phyloP scores from a whole-genome alignment of 2,797 vertebrate genomes.

The Syngnathus rostellatus region DNA sequence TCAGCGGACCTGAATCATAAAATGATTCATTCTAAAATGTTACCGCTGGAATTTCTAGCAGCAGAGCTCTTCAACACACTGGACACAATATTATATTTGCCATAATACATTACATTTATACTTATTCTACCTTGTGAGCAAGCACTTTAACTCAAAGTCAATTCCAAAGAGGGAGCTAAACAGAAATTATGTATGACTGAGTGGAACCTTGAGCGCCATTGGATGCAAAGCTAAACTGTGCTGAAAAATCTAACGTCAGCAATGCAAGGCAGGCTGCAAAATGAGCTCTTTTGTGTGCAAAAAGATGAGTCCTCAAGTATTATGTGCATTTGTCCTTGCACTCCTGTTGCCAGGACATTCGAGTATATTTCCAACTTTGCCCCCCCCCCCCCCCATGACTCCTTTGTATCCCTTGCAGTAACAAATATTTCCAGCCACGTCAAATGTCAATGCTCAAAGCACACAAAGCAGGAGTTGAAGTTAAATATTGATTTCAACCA shows the following conservation, averaged over 20 bases:
- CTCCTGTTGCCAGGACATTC: conserved; percentile 5
- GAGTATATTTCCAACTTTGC: conserved; percentile 23
- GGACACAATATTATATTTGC: background rate
- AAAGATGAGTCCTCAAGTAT: background rate
- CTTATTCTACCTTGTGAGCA: background rate
- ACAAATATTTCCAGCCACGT: conserved; percentile 32
- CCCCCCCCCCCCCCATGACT: conserved; percentile 14
- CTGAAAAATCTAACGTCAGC: background rate
- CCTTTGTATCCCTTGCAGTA: conserved; percentile 12
- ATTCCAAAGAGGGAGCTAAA: conserved; percentile 5
- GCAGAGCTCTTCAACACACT: background rate
- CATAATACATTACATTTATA: background rate
- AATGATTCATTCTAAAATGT: background rate
- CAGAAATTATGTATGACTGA: conserved; percentile 2
- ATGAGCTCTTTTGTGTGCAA: background rate
- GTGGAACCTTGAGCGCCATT: background rate
- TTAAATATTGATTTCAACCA: background rate
- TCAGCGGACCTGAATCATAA: background rate
- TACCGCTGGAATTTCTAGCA: background rate
- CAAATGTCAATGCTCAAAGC: conserved; percentile 18
- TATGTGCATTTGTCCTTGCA: conserved; percentile 12
- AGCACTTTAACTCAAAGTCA: background rate
- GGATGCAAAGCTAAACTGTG: conserved; percentile 5
- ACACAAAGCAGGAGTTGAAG: too few species aligned
- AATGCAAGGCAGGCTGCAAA: conserved; percentile 4